Evolutionary conservation across 23 tunicate species (phyloP), one percentile per base, ranked within the genome.

Genomic region (Styela clava): DNA sequence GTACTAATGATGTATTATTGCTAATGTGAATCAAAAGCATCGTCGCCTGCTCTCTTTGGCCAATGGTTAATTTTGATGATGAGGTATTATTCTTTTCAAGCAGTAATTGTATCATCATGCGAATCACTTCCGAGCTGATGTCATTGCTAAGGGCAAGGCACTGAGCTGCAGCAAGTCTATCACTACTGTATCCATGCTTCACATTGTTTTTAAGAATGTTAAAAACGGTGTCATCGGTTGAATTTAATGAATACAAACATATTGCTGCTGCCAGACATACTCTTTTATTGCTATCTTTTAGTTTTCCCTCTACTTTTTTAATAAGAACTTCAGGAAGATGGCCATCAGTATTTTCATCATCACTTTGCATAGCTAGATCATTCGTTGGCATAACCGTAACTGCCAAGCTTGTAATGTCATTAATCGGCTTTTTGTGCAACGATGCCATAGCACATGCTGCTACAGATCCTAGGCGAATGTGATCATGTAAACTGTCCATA

Each of bases 381-480:
- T 86, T 64, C 31, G 78, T 83, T n/a, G 84, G 68, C 26, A 33
- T 73, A 2, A 88, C 89, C 24, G 81, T 24, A 62, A 91, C 85
- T 19, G 87, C 97, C 2, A 88, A 81, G 20, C 79, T 79, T 29
- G 89, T 69, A 16, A 91, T 16, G 70, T 91, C 97, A 62, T 83
- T 88, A 1, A 91, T 88, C 24, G 97, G 97, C 77, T 82, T 82
- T 61, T 82, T 91, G 61, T 91, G 91, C 63, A 91, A 72, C 1
- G 97, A 83, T 32, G 97, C 97, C 88, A 86, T 79, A 1, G 97
- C 85, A 73, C 97, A 91, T 21, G 88, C 97, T 29, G 97, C 91
- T 24, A 91, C 88, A 30, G 97, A 91, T 2, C 88, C 97, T 33
- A 91, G 83, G 24, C 97, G 84, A 16, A 86, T 44, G 33, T 84